Evolutionary conservation across 2,797 vertebrate species (phyloP).

Genomic region (Miichthys miiuy): DNA sequence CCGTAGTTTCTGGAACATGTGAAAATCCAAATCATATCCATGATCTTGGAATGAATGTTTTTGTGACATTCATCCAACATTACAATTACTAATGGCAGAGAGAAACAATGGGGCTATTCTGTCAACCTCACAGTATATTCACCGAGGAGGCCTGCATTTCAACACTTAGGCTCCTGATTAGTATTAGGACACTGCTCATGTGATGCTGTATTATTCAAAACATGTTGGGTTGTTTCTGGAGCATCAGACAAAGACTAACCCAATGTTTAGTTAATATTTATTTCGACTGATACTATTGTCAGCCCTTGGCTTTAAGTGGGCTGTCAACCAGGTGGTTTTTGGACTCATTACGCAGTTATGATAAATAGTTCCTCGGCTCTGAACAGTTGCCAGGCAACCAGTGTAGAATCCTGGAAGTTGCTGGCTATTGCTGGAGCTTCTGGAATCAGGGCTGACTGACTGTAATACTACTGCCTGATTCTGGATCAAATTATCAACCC

Average conservation of each 20-base stretch:
- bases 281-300: not conserved
- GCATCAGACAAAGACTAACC: not conserved
- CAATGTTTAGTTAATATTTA: not conserved
- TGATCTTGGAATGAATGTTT: constrained; percentile 23
- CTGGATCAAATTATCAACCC: not conserved
- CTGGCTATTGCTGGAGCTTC: not conserved
- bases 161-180: not conserved
- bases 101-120: constrained; percentile 28
- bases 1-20: constrained; percentile 19
- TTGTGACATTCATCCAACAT: constrained; percentile 32
- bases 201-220: not conserved
- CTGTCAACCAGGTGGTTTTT: not conserved
- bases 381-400: not conserved
- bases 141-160: not conserved
- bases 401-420: not conserved
- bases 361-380: no score
- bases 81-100: constrained; percentile 1
- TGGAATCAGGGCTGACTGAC: no score
- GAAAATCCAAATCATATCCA: constrained; percentile 33
- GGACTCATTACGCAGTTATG: not conserved
- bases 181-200: not conserved
- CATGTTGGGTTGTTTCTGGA: not conserved
- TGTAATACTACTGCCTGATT: not conserved
- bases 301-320: not conserved
- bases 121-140: not conserved